Evolutionary conservation across 2,113 vertebrate species (phyloP).

Genomic region (Cyphomyrus discorhynchus): DNA sequence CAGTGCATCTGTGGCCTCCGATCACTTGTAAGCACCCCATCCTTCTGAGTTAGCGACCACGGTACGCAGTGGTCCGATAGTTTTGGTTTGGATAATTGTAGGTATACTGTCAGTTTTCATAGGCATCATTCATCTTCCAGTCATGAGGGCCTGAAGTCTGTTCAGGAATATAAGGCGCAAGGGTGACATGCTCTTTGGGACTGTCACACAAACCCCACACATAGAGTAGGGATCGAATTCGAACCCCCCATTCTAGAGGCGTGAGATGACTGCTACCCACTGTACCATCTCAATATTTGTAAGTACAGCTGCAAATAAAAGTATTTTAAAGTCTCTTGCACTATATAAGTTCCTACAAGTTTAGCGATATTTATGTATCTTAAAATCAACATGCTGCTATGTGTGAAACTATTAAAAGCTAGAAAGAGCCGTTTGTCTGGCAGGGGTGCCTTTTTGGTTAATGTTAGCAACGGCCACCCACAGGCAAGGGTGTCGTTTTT

Average conservation of each 20-base stretch:
- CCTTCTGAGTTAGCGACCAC: not conserved
- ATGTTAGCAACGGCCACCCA: not conserved
- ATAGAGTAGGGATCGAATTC: not conserved
- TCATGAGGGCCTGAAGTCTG: not conserved
- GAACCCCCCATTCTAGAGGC: not conserved
- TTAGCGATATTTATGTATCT: not conserved
- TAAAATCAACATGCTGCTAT: not conserved
- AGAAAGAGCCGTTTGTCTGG: not conserved
- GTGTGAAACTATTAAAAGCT: not conserved
- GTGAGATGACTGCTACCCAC: not conserved
- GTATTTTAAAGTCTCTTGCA: not conserved
- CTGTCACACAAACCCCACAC: not conserved
- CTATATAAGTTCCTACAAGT: not conserved
- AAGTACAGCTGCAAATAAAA: not conserved
- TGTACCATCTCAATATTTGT: not conserved
- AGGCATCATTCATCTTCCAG: not conserved
- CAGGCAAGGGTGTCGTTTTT: not conserved
- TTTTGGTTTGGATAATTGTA: not conserved
- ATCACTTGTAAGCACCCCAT: not conserved
- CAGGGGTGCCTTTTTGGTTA: not conserved
- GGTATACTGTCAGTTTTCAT: not conserved
- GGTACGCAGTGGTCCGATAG: not conserved
- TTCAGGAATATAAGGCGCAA: not conserved
- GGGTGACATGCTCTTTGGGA: not conserved
- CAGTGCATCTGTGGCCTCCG: not conserved